These are phyloP conservation scores for Eospalax fontanierii DNA, from an alignment of 2,797 vertebrate genomes.

Conservation along the genomic window DNA sequence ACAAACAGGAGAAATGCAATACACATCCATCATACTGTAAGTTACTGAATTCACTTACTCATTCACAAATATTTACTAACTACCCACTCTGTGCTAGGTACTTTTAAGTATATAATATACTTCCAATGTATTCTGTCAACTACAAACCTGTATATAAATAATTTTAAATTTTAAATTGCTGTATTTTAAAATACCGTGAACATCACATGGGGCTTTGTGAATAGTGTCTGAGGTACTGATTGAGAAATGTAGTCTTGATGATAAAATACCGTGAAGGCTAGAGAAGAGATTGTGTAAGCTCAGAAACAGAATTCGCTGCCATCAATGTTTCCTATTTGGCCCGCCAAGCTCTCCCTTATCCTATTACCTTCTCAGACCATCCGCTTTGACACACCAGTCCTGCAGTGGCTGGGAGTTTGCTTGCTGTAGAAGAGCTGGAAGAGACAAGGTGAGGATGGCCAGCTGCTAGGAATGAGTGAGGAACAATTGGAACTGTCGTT, in stretches of 20 bases:
- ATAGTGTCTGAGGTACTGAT: not conserved
- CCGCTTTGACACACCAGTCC: not conserved
- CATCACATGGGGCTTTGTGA: not conserved
- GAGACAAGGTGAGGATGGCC: not conserved
- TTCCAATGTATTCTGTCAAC: not conserved
- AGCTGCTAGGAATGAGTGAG: not conserved
- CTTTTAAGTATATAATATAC: not conserved
- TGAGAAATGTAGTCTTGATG: not conserved
- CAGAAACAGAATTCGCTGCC: not conserved
- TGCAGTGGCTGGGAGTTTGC: not conserved
- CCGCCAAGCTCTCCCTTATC: not conserved
- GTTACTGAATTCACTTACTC: constrained; percentile 36
- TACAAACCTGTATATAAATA: not conserved
- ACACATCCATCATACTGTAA: not conserved
- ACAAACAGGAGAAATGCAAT: not conserved
- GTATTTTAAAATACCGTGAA: not conserved
- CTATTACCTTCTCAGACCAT: not conserved
- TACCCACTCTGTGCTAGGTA: not conserved
- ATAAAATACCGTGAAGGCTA: not conserved
- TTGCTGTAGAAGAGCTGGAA: not conserved
- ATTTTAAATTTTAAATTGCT: constrained; percentile 7
- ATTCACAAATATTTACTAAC: constrained; percentile 28
- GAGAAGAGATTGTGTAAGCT: not conserved
- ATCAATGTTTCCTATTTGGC: not conserved
- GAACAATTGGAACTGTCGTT: not conserved